Base-by-base conservation (phyloP, 1,140 invertebrate genomes). In the Drosophila pachea region DNA sequence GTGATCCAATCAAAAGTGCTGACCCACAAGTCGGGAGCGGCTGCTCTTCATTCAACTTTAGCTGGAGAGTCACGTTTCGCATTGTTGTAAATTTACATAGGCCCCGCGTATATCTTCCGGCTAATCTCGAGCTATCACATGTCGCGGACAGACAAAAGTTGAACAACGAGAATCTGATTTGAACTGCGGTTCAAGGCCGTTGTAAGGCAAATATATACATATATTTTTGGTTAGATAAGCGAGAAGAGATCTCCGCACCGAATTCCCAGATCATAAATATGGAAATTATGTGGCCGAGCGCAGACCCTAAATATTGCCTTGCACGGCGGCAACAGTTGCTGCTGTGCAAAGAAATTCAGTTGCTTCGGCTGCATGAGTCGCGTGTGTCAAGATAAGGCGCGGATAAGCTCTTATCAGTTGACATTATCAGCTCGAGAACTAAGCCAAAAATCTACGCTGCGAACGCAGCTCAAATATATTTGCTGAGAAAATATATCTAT, bases 371-470 rank as follows among this genome's bases (percentile, higher is more conserved):
- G 12, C 2, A 7, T 78, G 76, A 72, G 63, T 60, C 63, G 78
- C 47, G 55, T 49, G 74, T 63, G 63, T 72, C 49, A 67, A 74
- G 64, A 71, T 84, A 83, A 79, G 55, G 32, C 53, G 43, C 62
- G 76, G 56, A 66, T 72, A 74, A 64, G 38, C 47, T 47, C 65
- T 84, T 84, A 84, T 84, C 79, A 86, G 76, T 22, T 86, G 79
- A 84, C 79, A 84, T 84, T 84, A 84, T 84, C 81, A 86, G 73
- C 22, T 48, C 42, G 2, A 29, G 29, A 64, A 64, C 81, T 83
- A 79, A 83, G 79, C 76, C 76, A 70, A 84, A 83, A 76, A 83
- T 67, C 76, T 70, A 81, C 77, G 60, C 49, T 43, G 45, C 40
- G 31, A 31, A 38, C 60, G 9, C 54, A 38, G 42, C 63, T 76